phyloP scores from a whole-genome alignment of 1,140 invertebrate species.

The Watersipora subatra region DNA sequence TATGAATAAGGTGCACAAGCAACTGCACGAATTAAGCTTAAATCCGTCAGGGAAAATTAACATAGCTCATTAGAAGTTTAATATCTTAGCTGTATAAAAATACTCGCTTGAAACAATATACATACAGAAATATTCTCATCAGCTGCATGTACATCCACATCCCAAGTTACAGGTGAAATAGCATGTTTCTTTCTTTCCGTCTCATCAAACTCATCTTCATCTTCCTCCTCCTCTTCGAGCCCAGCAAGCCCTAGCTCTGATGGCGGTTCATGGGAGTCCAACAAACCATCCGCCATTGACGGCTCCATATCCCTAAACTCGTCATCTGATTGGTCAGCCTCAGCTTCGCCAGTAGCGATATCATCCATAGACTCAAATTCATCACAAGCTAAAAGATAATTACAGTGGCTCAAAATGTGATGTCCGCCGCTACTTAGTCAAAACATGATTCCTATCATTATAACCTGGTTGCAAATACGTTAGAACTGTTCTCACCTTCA shows the following conservation, averaged over 20 bases:
- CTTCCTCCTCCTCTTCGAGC: conserved; percentile 13
- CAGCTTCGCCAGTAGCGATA: background rate
- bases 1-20: no score
- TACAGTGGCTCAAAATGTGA: conserved; percentile 10
- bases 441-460: conserved; percentile 1
- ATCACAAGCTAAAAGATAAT: conserved; percentile 3
- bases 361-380: conserved; percentile 1
- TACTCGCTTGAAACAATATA: no score
- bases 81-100: no score
- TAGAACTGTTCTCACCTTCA: background rate
- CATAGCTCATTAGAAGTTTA: no score
- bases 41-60: no score
- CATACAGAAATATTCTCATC: background rate
- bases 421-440: conserved; percentile 6
- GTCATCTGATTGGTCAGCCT: background rate
- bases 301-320: background rate
- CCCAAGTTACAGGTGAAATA: conserved; percentile 36
- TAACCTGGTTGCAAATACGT: background rate
- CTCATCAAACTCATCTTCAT: conserved; percentile 14
- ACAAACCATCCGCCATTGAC: background rate
- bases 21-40: no score
- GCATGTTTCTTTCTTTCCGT: conserved; percentile 14
- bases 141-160: background rate
- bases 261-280: conserved; percentile 4
- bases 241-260: conserved; percentile 7